Conservation (phyloP, 2,113 vertebrate species). For the Phyllostomus hastatus region DNA sequence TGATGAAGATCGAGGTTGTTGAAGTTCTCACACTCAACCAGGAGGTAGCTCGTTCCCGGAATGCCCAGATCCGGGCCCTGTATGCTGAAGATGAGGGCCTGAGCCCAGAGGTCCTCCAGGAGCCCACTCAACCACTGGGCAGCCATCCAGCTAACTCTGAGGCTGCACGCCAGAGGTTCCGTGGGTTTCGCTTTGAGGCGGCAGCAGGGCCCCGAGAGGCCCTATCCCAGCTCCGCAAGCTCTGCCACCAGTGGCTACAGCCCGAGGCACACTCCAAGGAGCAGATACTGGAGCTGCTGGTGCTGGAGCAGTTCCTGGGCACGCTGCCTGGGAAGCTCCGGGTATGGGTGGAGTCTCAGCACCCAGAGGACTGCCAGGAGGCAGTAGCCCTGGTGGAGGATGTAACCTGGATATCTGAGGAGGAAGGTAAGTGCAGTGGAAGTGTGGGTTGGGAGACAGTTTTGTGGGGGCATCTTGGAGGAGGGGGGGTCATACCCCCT, state of each 20-base stretch:
- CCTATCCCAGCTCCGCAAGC: slow-evolving; percentile 11
- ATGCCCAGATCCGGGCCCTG: slow-evolving; percentile 59
- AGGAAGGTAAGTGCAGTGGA: slow-evolving; percentile 41
- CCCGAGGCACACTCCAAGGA: slow-evolving; percentile 52
- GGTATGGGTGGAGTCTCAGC: slow-evolving; percentile 50
- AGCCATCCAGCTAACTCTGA: not conserved
- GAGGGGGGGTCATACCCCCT: too few species aligned
- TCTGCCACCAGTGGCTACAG: slow-evolving; percentile 62
- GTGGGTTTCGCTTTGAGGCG: slow-evolving; percentile 48
- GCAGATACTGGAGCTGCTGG: slow-evolving; percentile 65
- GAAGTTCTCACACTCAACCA: slow-evolving; percentile 69
- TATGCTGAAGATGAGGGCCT: slow-evolving; percentile 22
- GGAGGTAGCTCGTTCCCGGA: slow-evolving; percentile 52
- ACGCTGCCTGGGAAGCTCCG: slow-evolving; percentile 24
- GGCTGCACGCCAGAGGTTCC: slow-evolving; percentile 38
- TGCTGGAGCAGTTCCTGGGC: slow-evolving; percentile 66
- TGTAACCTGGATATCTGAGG: not conserved
- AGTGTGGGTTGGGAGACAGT: accelerated
- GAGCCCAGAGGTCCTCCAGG: not conserved
- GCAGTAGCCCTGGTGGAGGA: slow-evolving; percentile 53
- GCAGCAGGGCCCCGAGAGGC: not conserved
- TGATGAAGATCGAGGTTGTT: slow-evolving; percentile 48
- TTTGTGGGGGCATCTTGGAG: not conserved
- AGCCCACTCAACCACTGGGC: not conserved
- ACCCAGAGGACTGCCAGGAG: slow-evolving; percentile 43